Evolutionary conservation across 2,888 invertebrate species (phyloP).

Genomic region (Dinocampus coccinellae): DNA sequence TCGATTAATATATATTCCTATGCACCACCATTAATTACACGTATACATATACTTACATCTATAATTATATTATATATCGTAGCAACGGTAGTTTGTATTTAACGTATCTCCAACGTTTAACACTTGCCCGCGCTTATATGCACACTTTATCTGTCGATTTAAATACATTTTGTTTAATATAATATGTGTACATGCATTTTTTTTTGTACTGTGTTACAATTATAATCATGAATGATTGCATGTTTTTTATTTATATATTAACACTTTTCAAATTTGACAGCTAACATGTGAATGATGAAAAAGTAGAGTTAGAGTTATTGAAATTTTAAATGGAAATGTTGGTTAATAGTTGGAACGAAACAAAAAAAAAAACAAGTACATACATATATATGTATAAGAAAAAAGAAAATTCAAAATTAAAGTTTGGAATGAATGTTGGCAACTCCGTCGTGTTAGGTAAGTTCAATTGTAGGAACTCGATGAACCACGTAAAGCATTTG

Average conservation of each 20-base stretch:
- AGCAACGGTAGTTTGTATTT: background rate
- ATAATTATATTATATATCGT: conserved; percentile 15
- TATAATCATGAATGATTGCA: background rate
- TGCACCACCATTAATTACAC: background rate
- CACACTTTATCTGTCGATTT: conserved; percentile 54
- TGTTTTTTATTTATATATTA: background rate
- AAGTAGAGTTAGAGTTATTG: too few species aligned
- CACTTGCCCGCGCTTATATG: conserved; percentile 59
- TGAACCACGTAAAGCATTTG: background rate
- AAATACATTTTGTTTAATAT: background rate
- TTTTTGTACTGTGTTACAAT: background rate
- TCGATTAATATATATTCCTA: background rate
- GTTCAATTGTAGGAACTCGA: conserved; percentile 16
- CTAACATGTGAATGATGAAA: background rate
- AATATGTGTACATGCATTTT: background rate
- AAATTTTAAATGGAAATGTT: too few species aligned
- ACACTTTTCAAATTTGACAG: too few species aligned
- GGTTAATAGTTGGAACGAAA: too few species aligned
- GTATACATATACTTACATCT: too few species aligned
- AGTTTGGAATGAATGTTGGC: background rate
- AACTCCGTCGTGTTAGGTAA: background rate
- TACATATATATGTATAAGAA: too few species aligned
- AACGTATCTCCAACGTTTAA: conserved; percentile 37
- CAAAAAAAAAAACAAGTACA: too few species aligned
- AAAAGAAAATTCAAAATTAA: background rate